Base-by-base conservation (phyloP, 2,888 invertebrate species). In the Ernsta delagoae region DNA sequence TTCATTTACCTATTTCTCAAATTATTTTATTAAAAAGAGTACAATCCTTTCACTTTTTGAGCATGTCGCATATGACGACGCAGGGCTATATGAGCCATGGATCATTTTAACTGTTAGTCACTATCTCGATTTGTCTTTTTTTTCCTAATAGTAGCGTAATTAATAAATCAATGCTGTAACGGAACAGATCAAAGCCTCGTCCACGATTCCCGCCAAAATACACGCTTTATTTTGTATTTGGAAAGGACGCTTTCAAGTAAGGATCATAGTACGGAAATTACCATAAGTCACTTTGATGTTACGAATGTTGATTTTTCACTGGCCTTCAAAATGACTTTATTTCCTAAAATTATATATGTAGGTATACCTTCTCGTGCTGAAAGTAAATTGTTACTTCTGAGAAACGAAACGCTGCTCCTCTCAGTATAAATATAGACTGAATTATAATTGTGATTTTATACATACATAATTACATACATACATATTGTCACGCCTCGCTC, bases 261-360 rank as follows among this genome's bases (percentile, higher is more conserved):
- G 9, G 24, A 53, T 53, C 24, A 53, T 53, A 24, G 53, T 7
- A 53, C 12, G 53, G 24, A 53, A 53, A 53, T 53, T 24, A 53
- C 53, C 24, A 50, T 50, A 48, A 48, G 12, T 12, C 9, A 53
- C 9, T 53, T 53, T 53, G 24, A 53, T 53, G 24, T 53, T 24
- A 9, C 53, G 24, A 53, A 53, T 16, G 53, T 53, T 24, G 53
- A 9, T 24, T 53, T 53, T 53, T 53, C 8, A 8, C 24, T 53
- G 24, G 12, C 4, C 4, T 24, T 24, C 24, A 24, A 53, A 53
- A 24, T 53, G 4, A 9, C 24, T 53, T 53, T 53, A 53, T 53
- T 16, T 50, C 16, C 50, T 24, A 16, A 50, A 50, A 50, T 5
- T 50, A 7, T 8, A 12, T 16, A 16, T 6, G 12, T n/a, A n/a